These are phyloP conservation scores for Diarsia rubi DNA, from an alignment of 2,888 invertebrate species.

Conservation along the genomic window DNA sequence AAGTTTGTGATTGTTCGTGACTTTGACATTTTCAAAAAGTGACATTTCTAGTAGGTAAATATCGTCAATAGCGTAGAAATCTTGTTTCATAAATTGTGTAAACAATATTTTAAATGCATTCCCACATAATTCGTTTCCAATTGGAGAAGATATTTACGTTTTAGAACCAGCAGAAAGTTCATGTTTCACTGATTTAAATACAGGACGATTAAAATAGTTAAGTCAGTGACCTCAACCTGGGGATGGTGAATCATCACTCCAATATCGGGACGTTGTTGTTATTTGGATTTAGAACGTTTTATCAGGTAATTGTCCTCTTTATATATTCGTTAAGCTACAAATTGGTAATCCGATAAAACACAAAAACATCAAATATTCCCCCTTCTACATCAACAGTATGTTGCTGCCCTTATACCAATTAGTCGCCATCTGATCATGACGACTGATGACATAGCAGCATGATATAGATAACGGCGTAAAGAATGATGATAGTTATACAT, in stretches of 20 bases:
- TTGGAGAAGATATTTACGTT: background rate
- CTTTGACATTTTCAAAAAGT: slow-evolving; percentile 11
- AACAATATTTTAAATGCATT: slow-evolving; percentile 5
- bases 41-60: slow-evolving; percentile 8
- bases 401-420: background rate
- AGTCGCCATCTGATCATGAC: background rate
- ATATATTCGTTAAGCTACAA: background rate
- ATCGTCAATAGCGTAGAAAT: background rate
- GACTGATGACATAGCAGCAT: no score
- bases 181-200: background rate
- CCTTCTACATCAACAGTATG: background rate
- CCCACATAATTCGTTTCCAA: background rate
- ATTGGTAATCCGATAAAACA: background rate
- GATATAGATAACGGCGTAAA: no score
- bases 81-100: background rate
- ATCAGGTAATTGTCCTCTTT: slow-evolving; percentile 31
- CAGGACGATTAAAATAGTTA: background rate
- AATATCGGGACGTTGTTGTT: slow-evolving; percentile 57
- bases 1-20: no score
- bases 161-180: background rate
- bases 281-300: slow-evolving; percentile 19
- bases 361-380: background rate
- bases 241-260: slow-evolving; percentile 75
- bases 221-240: slow-evolving; percentile 52
- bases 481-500: no score